phyloP scores from a whole-genome alignment of 2,113 vertebrate genomes.

The Uropsilus gracilis region DNA sequence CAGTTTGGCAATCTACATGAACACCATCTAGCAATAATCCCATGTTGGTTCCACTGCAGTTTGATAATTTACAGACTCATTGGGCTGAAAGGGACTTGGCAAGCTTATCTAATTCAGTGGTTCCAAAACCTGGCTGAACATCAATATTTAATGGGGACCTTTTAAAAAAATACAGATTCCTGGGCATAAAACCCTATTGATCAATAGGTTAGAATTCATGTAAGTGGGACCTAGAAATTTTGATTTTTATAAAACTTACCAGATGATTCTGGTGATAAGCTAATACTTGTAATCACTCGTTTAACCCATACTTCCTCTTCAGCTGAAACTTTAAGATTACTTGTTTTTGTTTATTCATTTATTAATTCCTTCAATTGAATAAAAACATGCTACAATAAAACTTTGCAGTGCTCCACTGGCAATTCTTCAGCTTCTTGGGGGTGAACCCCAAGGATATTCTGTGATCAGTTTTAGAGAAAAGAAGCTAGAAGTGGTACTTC shows the following conservation, averaged over 20 bases:
- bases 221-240: background rate
- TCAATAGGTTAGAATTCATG: background rate
- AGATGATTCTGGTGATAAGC: background rate
- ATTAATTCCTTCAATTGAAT: background rate
- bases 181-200: conserved; percentile 7
- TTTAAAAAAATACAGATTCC: conserved; percentile 69
- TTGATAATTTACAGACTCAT: conserved; percentile 76
- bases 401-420: background rate
- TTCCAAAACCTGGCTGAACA: conserved; percentile 59
- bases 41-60: conserved; percentile 65
- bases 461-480: background rate
- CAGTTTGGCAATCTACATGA: conserved; percentile 71
- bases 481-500: background rate
- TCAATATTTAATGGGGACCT: conserved; percentile 67
- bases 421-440: background rate
- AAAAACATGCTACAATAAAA: background rate
- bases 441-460: background rate
- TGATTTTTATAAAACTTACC: background rate
- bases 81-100: conserved; percentile 74
- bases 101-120: conserved; percentile 42
- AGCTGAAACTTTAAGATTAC: background rate
- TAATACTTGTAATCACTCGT: conserved; percentile 13
- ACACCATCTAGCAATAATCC: conserved; percentile 59
- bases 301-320: background rate
- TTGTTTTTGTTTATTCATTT: background rate